Conservation (phyloP, 2,888 invertebrate genomes). For the Parapristionchus giblindavisi region DNA sequence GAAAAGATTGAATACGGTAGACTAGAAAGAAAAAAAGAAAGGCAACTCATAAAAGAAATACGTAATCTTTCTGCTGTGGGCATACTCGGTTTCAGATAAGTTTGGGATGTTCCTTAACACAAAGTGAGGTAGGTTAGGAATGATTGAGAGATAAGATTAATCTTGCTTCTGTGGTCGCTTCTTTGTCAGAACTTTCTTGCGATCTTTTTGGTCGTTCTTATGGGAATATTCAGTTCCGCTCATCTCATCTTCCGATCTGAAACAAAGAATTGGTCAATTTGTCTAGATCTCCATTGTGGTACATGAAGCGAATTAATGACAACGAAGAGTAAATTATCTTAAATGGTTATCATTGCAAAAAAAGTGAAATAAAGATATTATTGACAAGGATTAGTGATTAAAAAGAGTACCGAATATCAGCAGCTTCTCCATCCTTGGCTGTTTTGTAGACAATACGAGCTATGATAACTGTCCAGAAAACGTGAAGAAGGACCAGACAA, state of each 20-base stretch:
- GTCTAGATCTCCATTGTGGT: background rate
- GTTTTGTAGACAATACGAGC: conserved; percentile 43
- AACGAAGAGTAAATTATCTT: too few species aligned
- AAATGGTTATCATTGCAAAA: too few species aligned
- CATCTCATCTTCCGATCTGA: conserved; percentile 17
- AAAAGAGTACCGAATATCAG: conserved; percentile 54
- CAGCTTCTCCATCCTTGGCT: conserved; percentile 47
- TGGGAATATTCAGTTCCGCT: background rate
- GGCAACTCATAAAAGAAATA: conserved; percentile 8
- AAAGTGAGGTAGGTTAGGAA: background rate
- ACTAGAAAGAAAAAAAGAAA: background rate
- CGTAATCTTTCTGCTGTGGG: too few species aligned
- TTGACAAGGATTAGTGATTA: too few species aligned
- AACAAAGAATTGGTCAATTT: too few species aligned
- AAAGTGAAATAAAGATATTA: too few species aligned
- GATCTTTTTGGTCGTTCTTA: too few species aligned
- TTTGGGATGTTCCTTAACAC: background rate
- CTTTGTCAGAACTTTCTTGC: conserved; percentile 13
- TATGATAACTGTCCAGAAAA: conserved; percentile 67
- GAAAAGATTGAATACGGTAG: too few species aligned
- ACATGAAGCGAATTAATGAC: background rate
- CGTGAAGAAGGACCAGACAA: conserved; percentile 58
- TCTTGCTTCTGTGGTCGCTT: conserved; percentile 17
- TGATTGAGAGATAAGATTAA: background rate
- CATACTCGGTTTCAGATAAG: too few species aligned